Evolutionary conservation across 2,797 vertebrate species (phyloP).

Genomic region (Myotis vivesi): DNA sequence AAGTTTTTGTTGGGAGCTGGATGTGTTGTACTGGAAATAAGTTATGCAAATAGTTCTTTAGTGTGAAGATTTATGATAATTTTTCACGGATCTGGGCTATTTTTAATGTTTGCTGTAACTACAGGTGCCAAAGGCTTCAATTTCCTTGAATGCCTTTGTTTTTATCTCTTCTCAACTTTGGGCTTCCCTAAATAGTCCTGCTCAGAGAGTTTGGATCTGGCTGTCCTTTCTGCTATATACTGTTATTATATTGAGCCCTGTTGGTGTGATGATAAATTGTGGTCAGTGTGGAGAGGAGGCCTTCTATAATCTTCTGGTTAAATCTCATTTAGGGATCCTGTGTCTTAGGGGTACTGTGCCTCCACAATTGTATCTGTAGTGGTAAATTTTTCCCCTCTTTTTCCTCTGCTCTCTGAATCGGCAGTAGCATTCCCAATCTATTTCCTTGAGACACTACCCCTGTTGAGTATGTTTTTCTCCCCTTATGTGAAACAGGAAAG

Average conservation of each 20-base stretch:
- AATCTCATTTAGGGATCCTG: neutral
- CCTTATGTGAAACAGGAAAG: neutral
- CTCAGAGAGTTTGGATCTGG: neutral
- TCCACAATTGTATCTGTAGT: neutral
- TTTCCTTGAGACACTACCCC: neutral
- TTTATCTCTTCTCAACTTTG: neutral
- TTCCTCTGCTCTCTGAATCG: neutral
- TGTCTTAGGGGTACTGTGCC: neutral
- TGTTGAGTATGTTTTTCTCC: neutral
- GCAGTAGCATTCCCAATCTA: neutral
- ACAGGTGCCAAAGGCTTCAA: neutral
- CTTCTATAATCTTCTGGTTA: neutral
- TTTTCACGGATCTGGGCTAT: neutral
- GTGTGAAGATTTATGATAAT: neutral
- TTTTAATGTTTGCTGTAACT: neutral
- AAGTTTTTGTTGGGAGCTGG: conserved; percentile 5
- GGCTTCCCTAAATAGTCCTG: neutral
- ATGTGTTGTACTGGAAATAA: neutral
- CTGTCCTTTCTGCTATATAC: neutral
- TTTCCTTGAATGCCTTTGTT: neutral
- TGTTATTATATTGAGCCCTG: neutral
- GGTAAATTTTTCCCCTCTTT: neutral
- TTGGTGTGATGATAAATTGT: neutral
- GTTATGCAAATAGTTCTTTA: neutral
- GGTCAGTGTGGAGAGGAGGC: neutral